Percentiles rank a stretch among this genome's conserved stretches.
These are phyloP conservation scores for Leptinotarsa rubiginosa DNA, from an alignment of 2,888 invertebrate genomes.

Conservation along the genomic window DNA sequence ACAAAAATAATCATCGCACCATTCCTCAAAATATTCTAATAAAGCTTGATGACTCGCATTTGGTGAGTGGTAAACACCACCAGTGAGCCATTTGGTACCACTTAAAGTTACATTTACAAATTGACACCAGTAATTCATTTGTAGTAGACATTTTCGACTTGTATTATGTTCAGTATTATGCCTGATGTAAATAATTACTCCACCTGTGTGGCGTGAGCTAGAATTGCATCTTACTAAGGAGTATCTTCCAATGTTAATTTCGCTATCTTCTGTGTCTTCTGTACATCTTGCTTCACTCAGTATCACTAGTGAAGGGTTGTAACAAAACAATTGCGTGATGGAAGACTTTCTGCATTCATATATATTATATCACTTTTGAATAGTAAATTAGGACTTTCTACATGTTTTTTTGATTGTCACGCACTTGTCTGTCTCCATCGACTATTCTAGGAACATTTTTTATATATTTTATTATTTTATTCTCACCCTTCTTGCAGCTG, in stretches of 20 bases:
- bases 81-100: slow-evolving; percentile 1
- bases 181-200: background rate
- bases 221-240: slow-evolving; percentile 22
- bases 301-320: slow-evolving; percentile 24
- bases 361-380: background rate
- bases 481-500: slow-evolving; percentile 16
- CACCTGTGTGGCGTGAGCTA: slow-evolving; percentile 2
- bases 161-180: background rate
- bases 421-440: slow-evolving; percentile 17
- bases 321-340: slow-evolving; percentile 24
- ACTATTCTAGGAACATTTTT: slow-evolving; percentile 18
- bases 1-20: slow-evolving; percentile 19
- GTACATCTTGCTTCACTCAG: slow-evolving; percentile 24
- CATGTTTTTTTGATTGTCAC: slow-evolving; percentile 11
- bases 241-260: slow-evolving; percentile 20
- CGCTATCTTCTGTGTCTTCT: slow-evolving; percentile 24
- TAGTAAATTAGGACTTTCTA: slow-evolving; percentile 14
- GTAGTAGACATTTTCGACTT: slow-evolving; percentile 6
- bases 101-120: slow-evolving; percentile 19
- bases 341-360: slow-evolving; percentile 14
- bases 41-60: slow-evolving; percentile 4
- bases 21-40: background rate
- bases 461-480: slow-evolving; percentile 22
- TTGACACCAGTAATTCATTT: slow-evolving; percentile 20
- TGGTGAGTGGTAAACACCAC: no score